phyloP scores from a whole-genome alignment of 2,113 vertebrate species.

The Jacana jacana region DNA sequence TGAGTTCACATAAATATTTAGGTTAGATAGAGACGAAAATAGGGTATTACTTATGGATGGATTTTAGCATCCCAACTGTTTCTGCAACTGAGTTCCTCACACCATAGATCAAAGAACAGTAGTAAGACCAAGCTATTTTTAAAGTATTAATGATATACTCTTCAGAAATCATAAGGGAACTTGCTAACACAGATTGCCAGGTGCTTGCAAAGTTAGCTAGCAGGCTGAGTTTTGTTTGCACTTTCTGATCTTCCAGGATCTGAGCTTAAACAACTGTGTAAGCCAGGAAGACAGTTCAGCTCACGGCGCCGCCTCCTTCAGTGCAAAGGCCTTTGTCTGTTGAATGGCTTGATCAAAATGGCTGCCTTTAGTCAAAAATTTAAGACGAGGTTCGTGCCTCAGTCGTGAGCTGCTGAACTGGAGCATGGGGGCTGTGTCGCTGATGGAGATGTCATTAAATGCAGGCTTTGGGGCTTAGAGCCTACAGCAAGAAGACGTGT shows the following conservation, averaged over 20 bases:
- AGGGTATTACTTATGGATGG: neutral
- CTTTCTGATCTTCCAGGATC: neutral
- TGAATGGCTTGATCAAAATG: neutral
- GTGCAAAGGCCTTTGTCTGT: neutral
- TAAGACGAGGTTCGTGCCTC: rapidly evolving
- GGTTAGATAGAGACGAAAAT: neutral
- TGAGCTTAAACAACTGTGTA: neutral
- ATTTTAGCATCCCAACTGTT: neutral
- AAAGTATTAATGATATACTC: neutral
- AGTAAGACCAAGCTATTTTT: neutral
- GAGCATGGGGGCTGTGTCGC: neutral
- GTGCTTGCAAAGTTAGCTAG: neutral
- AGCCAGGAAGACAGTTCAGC: neutral
- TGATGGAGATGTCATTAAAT: neutral
- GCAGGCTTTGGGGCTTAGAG: neutral
- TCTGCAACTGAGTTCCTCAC: neutral
- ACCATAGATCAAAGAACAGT: neutral
- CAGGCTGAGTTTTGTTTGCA: neutral
- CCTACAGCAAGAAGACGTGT: neutral
- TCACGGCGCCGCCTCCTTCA: neutral
- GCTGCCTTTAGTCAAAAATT: neutral
- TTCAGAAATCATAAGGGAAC: neutral
- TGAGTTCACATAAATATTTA: neutral
- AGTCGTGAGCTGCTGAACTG: neutral
- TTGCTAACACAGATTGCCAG: neutral